Conservation (phyloP, 2,797 vertebrate species). For the Sparus aurata region DNA sequence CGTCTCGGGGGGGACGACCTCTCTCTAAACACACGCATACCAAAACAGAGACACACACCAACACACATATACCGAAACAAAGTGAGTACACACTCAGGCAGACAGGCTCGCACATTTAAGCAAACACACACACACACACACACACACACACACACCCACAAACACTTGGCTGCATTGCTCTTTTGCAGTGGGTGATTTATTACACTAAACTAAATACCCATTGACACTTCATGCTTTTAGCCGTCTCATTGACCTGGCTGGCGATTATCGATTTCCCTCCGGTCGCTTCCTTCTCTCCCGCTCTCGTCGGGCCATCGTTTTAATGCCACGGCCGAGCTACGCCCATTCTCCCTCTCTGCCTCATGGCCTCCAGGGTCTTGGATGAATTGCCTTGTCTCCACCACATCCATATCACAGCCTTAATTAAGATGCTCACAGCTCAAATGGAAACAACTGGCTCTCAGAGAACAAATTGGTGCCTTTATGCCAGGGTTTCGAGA, state of each 20-base stretch:
- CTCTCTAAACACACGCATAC: conserved; percentile 37
- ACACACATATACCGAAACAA: conserved; percentile 21
- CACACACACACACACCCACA: conserved; percentile 34
- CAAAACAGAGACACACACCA: conserved; percentile 24
- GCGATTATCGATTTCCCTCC: conserved; percentile 80
- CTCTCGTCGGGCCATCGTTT: conserved; percentile 58
- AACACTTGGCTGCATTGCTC: conserved; percentile 61
- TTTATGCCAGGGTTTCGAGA: conserved; percentile 43
- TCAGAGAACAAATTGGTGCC: conserved; percentile 54
- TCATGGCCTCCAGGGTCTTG: conserved; percentile 69
- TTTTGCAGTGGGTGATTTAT: conserved; percentile 78
- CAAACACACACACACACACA: conserved; percentile 27
- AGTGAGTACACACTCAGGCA: conserved; percentile 18
- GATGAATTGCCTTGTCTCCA: conserved; percentile 82
- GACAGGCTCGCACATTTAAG: conserved; percentile 38
- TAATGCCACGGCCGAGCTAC: conserved; percentile 69
- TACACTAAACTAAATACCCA: conserved; percentile 82
- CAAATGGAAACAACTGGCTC: conserved; percentile 60
- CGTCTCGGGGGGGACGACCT: conserved; percentile 44
- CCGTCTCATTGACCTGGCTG: conserved; percentile 80
- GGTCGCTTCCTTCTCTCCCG: conserved; percentile 58
- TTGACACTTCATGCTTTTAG: conserved; percentile 83
- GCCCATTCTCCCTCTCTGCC: conserved; percentile 56
- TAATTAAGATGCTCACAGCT: conserved; percentile 80
- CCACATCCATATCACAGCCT: conserved; percentile 80